These are phyloP conservation scores for Choristoneura fumiferana DNA, from an alignment of 1,140 invertebrate genomes.

Conservation along the genomic window DNA sequence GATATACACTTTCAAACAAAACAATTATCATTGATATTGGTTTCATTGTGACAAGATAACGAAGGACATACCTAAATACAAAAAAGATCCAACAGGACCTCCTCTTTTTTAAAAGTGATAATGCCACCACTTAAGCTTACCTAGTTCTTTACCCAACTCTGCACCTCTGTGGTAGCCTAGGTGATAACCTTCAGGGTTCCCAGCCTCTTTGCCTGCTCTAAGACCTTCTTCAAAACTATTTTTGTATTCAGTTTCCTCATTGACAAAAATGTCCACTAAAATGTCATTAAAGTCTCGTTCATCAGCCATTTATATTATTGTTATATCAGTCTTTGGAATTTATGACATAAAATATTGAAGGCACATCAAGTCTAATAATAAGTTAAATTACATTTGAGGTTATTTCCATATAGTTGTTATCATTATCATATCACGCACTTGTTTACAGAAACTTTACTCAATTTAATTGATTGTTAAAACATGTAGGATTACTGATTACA, in stretches of 20 bases:
- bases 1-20: too few species aligned
- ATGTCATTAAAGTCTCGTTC: slow-evolving; percentile 82
- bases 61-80: too few species aligned
- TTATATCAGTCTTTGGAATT: slow-evolving; percentile 13
- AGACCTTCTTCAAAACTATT: slow-evolving; percentile 81
- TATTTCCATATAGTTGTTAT: not conserved
- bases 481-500: too few species aligned
- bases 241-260: slow-evolving; percentile 79
- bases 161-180: slow-evolving; percentile 83
- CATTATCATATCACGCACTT: not conserved
- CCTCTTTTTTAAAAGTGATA: too few species aligned
- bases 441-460: too few species aligned
- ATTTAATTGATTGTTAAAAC: too few species aligned
- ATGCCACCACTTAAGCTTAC: too few species aligned
- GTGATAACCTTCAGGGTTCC: slow-evolving; percentile 81
- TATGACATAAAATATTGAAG: not conserved
- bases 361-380: too few species aligned
- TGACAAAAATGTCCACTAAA: slow-evolving; percentile 81
- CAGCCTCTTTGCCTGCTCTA: slow-evolving; percentile 73
- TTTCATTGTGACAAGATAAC: too few species aligned
- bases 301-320: slow-evolving; percentile 54
- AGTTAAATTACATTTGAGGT: not conserved
- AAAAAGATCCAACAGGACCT: too few species aligned
- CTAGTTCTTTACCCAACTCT: slow-evolving; percentile 82
- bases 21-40: too few species aligned